Conservation (phyloP, 2,113 vertebrate genomes). For the Calonectris borealis region DNA sequence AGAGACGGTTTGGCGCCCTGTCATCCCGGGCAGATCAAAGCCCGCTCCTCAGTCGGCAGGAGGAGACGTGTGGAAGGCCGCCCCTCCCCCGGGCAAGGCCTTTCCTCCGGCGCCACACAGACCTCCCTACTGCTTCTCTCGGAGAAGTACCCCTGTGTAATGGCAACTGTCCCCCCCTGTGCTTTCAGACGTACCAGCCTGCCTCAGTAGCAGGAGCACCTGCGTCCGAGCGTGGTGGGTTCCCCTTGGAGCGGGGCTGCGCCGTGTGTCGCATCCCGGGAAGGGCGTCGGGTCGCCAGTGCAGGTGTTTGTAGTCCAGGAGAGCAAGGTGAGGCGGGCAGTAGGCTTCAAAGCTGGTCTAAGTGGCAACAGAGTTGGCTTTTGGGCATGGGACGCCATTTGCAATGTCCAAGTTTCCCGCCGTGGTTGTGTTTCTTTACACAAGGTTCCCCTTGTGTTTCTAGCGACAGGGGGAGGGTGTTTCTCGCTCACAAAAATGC, state of each 20-base stretch:
- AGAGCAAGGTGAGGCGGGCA: rapidly evolving
- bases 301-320: neutral
- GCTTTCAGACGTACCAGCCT: rapidly evolving
- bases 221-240: rapidly evolving
- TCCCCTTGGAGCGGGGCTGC: neutral
- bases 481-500: neutral
- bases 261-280: rapidly evolving
- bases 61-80: neutral
- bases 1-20: neutral
- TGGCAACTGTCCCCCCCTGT: rapidly evolving
- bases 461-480: neutral
- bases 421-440: neutral
- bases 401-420: rapidly evolving
- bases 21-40: slow-evolving; percentile 37
- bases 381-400: neutral
- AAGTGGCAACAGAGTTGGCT: neutral
- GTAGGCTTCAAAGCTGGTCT: neutral
- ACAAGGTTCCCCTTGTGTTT: neutral
- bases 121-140: neutral
- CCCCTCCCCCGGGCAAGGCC: neutral
- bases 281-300: rapidly evolving
- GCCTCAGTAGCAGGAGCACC: neutral
- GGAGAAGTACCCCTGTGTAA: neutral
- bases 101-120: neutral
- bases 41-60: neutral